A percentile compares a stretch with the other conserved stretches of the same genome.
Conservation (phyloP, 2,888 invertebrate species). For the Galerucella pusilla region DNA sequence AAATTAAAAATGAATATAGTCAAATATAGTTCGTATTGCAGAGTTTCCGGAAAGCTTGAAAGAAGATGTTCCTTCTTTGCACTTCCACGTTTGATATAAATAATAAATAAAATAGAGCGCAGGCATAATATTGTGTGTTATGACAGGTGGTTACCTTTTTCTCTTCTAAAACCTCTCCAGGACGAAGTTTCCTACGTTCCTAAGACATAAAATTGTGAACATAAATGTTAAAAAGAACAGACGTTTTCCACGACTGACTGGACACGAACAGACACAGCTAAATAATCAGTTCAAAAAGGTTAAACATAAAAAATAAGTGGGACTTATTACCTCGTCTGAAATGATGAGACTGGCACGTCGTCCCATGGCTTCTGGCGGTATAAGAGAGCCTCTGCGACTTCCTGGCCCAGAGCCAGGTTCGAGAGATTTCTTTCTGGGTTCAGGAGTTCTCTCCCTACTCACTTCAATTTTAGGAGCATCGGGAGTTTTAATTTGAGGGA, state of each 20-base stretch:
- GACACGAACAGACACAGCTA: conserved; percentile 44
- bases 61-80: conserved; percentile 42
- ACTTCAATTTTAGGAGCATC: conserved; percentile 89
- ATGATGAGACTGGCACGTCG: conserved; percentile 91
- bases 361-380: conserved; percentile 88
- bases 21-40: conserved; percentile 29
- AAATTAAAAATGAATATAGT: too few species aligned
- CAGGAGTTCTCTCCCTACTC: conserved; percentile 78
- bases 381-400: conserved; percentile 85
- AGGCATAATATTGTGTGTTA: conserved; percentile 51
- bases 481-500: conserved; percentile 78
- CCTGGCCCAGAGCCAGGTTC: conserved; percentile 66
- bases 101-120: conserved; percentile 50
- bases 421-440: conserved; percentile 78
- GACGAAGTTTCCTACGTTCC: conserved; percentile 93
- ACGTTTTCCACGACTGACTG: conserved; percentile 41
- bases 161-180: conserved; percentile 93
- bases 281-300: conserved; percentile 23
- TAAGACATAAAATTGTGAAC: conserved; percentile 62
- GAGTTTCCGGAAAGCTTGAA: conserved; percentile 43
- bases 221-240: conserved; percentile 35
- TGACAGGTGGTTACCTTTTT: conserved; percentile 80
- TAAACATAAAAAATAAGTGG: conserved; percentile 12
- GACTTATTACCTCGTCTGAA: conserved; percentile 85
- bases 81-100: conserved; percentile 56